Evolutionary conservation across 2,888 invertebrate genomes (phyloP), one percentile per base, ranked within the genome.

Genomic region (Quadroppia sp.): DNA sequence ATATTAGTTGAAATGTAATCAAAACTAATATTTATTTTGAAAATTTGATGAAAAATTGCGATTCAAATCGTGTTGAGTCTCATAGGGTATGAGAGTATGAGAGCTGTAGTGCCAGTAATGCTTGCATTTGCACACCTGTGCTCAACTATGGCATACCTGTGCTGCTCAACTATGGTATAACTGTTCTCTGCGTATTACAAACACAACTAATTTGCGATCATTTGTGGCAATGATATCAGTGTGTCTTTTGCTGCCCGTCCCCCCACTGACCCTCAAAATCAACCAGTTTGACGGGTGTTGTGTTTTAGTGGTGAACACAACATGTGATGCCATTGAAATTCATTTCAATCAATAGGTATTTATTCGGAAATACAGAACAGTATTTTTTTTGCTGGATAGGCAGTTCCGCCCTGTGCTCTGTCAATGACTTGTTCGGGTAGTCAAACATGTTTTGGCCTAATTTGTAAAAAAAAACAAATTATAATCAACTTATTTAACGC

Each of bases 201-300:
- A 59, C 25, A 59, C 56, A 59, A 59, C 56, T 59, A 59, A 59
- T 59, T 59, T 25, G 30, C 56, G 9, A 59, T 59, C 56, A 59
- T 59, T 59, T 59, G 56, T 30, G 56, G 56, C 56, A 59, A 59
- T 59, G 56, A 59, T 59, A 59, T 59, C 28, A 59, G 11, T 59
- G 56, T 20, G 56, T 59, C 56, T 28, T 59, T 50, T 59, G 28
- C 1, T 15, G 3, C 28, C 56, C 4, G 53, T 6, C 23, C 23
- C 20, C 53, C 53, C 11, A 45, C 6, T 15, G 36, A 7, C 23
- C 20, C 53, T 23, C 11, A 36, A 36, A 45, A 48, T 23, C 30
- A 59, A 59, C 56, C 30, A 2, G 56, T 59, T 59, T 59, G 56
- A 59, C 56, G 56, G 30, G 56, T 59, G 56, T 13, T 59, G 45